Base-by-base conservation (phyloP, 2,888 invertebrate species). In the Volucella zonaria region DNA sequence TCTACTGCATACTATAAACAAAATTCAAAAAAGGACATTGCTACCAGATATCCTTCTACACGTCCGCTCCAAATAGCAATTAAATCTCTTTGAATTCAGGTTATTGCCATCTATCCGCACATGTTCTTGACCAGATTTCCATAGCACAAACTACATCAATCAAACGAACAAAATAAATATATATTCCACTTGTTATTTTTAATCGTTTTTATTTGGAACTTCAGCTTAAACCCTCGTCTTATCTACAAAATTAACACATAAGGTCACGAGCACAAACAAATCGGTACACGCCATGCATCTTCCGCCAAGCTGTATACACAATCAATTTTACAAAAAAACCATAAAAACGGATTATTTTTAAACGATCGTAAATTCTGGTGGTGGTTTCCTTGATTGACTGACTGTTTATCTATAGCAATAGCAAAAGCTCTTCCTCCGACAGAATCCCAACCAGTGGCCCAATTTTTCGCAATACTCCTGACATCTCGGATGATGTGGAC, bases 401-500 rank as follows among this genome's bases (percentile, higher is more conserved):
- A 11, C 49, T 54, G 62, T 47, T 77, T 87, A 91, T 42, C 90
- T 89, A 85, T 90, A 89, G 75, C 91, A 91, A 80, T 90, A 90
- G 76, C 91, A 91, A 47, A 74, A 66, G 47, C 87, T 90, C 38
- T 89, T 89, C 62, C 87, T 88, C 67, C 91, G 89, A 71, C 91
- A 91, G 87, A 90, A 90, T 11, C 91, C 91, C 86, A 91, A 86
- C 91, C 91, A 91, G 59, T 91, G 91, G 11, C 90, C 88, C 15
- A 90, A 87, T 42, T 88, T 87, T 56, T 88, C 87, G 87, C 91
- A 91, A 87, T 90, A 91, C 40, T 88, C 87, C 76, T 90, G 88
- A 64, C 91, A 91, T 38, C 87, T 88, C 14, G 91, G 91, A 77
- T 88, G 89, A 73, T 91, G 91, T 0, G 91, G 91, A 87, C 89